phyloP scores from a whole-genome alignment of 2,888 invertebrate species.

The Lottia scabra region DNA sequence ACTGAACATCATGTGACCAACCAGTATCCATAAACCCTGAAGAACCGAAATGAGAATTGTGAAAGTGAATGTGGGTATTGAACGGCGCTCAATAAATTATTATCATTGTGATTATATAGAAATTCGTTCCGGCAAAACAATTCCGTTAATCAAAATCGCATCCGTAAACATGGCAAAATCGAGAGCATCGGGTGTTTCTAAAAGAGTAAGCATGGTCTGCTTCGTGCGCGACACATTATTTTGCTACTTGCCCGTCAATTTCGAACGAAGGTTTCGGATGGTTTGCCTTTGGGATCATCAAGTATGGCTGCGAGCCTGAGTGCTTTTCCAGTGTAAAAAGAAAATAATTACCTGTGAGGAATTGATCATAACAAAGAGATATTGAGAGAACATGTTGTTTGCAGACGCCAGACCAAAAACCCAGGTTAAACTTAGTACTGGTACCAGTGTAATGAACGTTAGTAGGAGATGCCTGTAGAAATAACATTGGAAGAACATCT shows the following conservation, averaged over 20 bases:
- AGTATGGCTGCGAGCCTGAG: too few relatives aligned
- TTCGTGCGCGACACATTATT: too few relatives aligned
- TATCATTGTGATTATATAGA: too few relatives aligned
- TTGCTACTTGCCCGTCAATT: too few relatives aligned
- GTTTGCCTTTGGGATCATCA: too few relatives aligned
- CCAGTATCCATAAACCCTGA: constrained; percentile 30
- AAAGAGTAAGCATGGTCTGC: too few relatives aligned
- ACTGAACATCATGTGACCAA: constrained; percentile 34
- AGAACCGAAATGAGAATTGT: not conserved
- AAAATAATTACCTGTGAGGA: constrained; percentile 29
- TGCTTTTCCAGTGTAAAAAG: not conserved
- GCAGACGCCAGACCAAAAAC: constrained; percentile 28
- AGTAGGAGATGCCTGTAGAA: constrained; percentile 26
- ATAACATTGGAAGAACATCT: not conserved
- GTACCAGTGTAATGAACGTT: constrained; percentile 28
- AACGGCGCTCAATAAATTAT: too few relatives aligned
- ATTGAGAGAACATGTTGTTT: constrained; percentile 20
- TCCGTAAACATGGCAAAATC: too few relatives aligned
- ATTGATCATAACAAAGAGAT: constrained; percentile 35
- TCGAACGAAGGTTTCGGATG: too few relatives aligned
- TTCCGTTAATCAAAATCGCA: too few relatives aligned
- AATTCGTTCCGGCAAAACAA: too few relatives aligned
- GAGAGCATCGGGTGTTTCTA: too few relatives aligned
- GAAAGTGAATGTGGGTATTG: not conserved
- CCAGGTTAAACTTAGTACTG: constrained; percentile 36